Conservation (phyloP, 2,888 invertebrate species). For the Trichogramma dendrolimi region DNA sequence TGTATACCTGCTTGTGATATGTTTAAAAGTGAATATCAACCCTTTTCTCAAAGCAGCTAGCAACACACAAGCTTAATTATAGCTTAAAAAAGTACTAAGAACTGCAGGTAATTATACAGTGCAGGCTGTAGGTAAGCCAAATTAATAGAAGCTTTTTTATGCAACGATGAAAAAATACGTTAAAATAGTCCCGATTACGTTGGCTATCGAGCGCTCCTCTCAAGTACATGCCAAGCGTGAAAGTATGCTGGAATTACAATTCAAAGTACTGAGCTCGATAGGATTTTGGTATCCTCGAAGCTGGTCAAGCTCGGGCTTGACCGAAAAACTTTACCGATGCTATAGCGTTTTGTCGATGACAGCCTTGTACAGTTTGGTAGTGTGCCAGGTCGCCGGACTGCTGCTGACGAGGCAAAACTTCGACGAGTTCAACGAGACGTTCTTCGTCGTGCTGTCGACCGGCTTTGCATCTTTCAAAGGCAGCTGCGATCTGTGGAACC, state of each 20-base stretch:
- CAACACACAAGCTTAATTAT: too few relatives aligned
- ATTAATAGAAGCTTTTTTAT: too few relatives aligned
- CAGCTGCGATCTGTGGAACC: slow-evolving; percentile 9
- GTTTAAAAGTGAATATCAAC: too few relatives aligned
- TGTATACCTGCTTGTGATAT: too few relatives aligned
- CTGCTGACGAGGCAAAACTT: slow-evolving; percentile 10
- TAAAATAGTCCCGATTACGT: too few relatives aligned
- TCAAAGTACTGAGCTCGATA: slow-evolving; percentile 3
- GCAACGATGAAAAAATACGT: too few relatives aligned
- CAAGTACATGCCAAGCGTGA: too few relatives aligned
- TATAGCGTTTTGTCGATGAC: slow-evolving; percentile 1
- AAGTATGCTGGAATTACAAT: slow-evolving; percentile 4
- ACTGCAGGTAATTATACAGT: too few relatives aligned
- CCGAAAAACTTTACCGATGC: neutral
- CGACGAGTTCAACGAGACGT: slow-evolving; percentile 16
- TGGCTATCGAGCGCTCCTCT: too few relatives aligned
- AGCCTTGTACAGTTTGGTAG: slow-evolving; percentile 3
- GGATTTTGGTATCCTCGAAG: slow-evolving; percentile 13
- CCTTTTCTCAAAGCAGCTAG: too few relatives aligned
- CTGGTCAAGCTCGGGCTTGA: neutral
- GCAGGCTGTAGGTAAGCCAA: too few relatives aligned
- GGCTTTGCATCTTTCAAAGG: slow-evolving; percentile 24
- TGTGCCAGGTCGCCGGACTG: slow-evolving; percentile 9
- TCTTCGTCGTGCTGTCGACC: slow-evolving; percentile 17
- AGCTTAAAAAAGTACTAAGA: too few relatives aligned